phyloP scores from a whole-genome alignment of 2,113 vertebrate species.

The Phalacrocorax brasilianus region DNA sequence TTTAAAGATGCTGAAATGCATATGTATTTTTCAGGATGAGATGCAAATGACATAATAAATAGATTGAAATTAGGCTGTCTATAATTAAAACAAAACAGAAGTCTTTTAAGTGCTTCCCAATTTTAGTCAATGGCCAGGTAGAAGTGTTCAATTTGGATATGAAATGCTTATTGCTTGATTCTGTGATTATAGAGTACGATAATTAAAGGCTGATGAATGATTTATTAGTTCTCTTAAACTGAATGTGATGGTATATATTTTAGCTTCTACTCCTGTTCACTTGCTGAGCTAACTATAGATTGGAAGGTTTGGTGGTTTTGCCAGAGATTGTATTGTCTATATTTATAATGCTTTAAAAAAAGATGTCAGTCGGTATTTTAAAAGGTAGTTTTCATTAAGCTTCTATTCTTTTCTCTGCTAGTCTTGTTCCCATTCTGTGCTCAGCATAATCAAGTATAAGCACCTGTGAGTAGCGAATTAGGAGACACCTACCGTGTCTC shows the following conservation, averaged over 20 bases:
- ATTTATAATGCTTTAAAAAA: not conserved
- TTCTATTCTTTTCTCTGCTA: not conserved
- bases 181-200: slow-evolving; percentile 42
- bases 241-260: not conserved
- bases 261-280: not conserved
- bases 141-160: slow-evolving; percentile 38
- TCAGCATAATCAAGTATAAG: not conserved
- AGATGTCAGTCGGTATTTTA: not conserved
- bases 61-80: slow-evolving; percentile 12
- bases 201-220: slow-evolving; percentile 64
- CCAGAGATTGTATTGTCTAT: not conserved
- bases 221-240: slow-evolving; percentile 51
- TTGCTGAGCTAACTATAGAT: slow-evolving; percentile 41
- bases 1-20: slow-evolving; percentile 21
- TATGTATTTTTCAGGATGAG: slow-evolving; percentile 36
- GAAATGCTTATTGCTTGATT: slow-evolving; percentile 53
- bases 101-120: slow-evolving; percentile 42
- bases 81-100: slow-evolving; percentile 54
- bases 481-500: not conserved
- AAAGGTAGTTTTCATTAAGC: slow-evolving; percentile 11
- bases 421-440: not conserved
- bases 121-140: slow-evolving; percentile 63
- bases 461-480: not conserved
- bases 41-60: slow-evolving; percentile 48
- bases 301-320: not conserved